Conservation (phyloP, 2,113 vertebrate species). For the Pachycephala philippinensis region DNA sequence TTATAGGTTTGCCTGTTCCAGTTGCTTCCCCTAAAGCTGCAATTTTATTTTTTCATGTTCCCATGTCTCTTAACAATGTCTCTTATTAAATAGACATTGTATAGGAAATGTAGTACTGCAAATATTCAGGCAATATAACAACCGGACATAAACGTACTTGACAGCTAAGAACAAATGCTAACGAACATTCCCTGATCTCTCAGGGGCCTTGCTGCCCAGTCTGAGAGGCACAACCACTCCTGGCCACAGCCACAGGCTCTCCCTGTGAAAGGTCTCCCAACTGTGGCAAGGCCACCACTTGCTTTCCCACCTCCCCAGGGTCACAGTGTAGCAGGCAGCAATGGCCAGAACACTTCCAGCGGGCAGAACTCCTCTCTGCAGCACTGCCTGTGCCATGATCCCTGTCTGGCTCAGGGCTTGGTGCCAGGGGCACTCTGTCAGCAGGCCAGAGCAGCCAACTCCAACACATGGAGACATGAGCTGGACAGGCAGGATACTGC, state of each 20-base stretch:
- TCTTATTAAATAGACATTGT: not conserved
- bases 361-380: not conserved
- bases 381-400: not conserved
- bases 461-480: accelerated
- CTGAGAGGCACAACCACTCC: not conserved
- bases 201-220: not conserved
- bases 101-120: not conserved
- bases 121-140: not conserved
- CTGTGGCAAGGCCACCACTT: not conserved
- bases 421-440: not conserved
- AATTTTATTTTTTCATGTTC: not conserved
- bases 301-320: not conserved
- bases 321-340: accelerated
- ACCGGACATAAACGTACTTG: not conserved
- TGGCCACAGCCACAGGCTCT: accelerated
- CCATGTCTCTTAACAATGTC: not conserved
- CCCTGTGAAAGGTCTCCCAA: not conserved
- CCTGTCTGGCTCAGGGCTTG: not conserved
- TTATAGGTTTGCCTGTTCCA: not conserved
- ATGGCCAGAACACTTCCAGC: not conserved
- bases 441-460: not conserved
- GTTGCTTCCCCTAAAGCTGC: not conserved
- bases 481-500: not conserved
- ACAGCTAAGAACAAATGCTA: not conserved
- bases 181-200: accelerated